phyloP scores from a whole-genome alignment of 2,797 vertebrate genomes.

The Telmatherina bonti region DNA sequence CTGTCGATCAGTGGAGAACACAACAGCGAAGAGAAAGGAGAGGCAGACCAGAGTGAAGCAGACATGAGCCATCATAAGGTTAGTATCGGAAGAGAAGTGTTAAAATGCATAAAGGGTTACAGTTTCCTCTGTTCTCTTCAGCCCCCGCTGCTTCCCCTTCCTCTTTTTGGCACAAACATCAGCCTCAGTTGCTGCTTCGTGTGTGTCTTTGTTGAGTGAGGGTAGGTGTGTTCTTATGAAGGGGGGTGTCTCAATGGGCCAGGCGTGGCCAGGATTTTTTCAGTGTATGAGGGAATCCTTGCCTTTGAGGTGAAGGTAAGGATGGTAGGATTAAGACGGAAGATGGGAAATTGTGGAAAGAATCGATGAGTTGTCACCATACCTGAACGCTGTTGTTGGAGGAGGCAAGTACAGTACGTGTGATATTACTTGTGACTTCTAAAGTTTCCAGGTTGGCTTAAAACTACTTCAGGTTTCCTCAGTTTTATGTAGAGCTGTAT shows the following conservation, averaged over 20 bases:
- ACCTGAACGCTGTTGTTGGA: slow-evolving; percentile 12
- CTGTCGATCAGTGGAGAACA: slow-evolving; percentile 46
- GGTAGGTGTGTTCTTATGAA: slow-evolving; percentile 23
- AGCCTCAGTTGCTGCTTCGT: neutral
- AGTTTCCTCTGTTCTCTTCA: slow-evolving; percentile 62
- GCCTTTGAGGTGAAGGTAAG: neutral
- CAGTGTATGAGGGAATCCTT: slow-evolving; percentile 7
- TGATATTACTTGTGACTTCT: slow-evolving; percentile 3
- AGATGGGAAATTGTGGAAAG: neutral
- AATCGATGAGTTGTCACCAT: slow-evolving; percentile 4
- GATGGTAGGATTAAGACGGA: slow-evolving; percentile 4
- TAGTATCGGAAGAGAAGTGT: slow-evolving; percentile 71
- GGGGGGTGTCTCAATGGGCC: neutral
- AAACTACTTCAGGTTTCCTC: neutral
- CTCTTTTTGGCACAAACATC: slow-evolving; percentile 32
- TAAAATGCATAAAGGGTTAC: slow-evolving; percentile 13
- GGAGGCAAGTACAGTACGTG: slow-evolving; percentile 39
- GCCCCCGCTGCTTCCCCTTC: slow-evolving; percentile 50
- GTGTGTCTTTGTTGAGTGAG: neutral
- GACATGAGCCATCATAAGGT: slow-evolving; percentile 82
- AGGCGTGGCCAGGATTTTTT: neutral
- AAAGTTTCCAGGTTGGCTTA: neutral
- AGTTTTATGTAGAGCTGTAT: neutral
- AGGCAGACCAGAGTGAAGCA: slow-evolving; percentile 49
- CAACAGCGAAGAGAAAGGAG: slow-evolving; percentile 23